These are phyloP conservation scores for Ctenopoma multispine DNA, from an alignment of 2,797 vertebrate species.

Conservation along the genomic window DNA sequence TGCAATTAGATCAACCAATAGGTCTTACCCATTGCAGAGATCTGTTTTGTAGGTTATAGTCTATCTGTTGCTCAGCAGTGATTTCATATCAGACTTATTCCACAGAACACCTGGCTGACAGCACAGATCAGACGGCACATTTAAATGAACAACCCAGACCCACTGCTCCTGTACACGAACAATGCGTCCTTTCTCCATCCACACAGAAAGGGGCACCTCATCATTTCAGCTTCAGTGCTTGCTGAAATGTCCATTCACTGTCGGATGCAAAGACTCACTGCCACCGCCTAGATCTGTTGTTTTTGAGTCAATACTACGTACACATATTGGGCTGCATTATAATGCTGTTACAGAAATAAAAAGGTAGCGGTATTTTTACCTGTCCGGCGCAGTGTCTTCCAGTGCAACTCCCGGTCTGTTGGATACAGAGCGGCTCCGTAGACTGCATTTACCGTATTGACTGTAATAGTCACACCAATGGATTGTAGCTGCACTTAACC, in stretches of 20 bases:
- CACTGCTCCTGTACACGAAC: conserved; percentile 59
- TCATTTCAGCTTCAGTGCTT: conserved; percentile 60
- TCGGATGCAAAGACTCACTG: not conserved
- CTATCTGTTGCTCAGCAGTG: conserved; percentile 55
- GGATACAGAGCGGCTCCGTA: conserved; percentile 69
- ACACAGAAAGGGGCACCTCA: conserved; percentile 58
- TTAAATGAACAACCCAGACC: conserved; percentile 32
- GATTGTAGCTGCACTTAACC: not conserved
- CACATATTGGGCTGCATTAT: not conserved
- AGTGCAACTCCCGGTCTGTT: conserved; percentile 74
- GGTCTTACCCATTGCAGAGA: conserved; percentile 32
- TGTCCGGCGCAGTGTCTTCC: conserved; percentile 81
- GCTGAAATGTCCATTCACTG: conserved; percentile 39
- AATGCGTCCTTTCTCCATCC: conserved; percentile 78
- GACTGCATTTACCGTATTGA: conserved; percentile 79
- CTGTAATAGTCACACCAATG: not conserved
- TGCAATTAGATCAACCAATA: conserved; percentile 29
- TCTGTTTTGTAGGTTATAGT: conserved; percentile 17
- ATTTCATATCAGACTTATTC: conserved; percentile 41
- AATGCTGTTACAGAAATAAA: conserved; percentile 12
- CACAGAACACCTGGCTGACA: conserved; percentile 21
- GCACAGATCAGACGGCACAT: conserved; percentile 24
- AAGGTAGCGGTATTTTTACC: conserved; percentile 67
- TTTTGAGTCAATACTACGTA: not conserved
- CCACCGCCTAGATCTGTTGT: not conserved